Conservation (phyloP, 2,888 invertebrate genomes). For the Pyrrhia umbra region DNA sequence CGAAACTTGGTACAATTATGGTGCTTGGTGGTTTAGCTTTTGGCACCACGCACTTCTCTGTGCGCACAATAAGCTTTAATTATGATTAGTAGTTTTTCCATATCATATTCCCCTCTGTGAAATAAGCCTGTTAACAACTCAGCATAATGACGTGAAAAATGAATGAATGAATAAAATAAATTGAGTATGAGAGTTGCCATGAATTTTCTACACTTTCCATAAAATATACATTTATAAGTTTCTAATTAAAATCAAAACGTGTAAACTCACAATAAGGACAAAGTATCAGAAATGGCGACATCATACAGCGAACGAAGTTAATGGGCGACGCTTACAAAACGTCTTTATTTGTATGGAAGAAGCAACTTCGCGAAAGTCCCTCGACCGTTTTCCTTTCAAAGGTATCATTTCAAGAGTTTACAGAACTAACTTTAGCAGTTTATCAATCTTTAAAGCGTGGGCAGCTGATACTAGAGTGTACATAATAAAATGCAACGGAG, state of each 20-base stretch:
- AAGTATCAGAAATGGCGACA: conserved; percentile 59
- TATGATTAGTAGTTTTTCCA: too few relatives aligned
- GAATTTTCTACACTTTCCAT: neutral
- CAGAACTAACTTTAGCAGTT: conserved; percentile 67
- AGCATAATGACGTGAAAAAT: too few relatives aligned
- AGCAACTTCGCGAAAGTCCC: conserved; percentile 60
- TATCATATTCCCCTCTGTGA: too few relatives aligned
- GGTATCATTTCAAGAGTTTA: conserved; percentile 71
- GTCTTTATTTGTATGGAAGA: conserved; percentile 72
- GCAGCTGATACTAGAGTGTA: conserved; percentile 30
- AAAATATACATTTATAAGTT: conserved; percentile 28
- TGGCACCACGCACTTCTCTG: too few relatives aligned
- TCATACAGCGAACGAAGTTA: conserved; percentile 59
- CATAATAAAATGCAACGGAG: conserved; percentile 47
- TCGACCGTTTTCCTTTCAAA: conserved; percentile 64
- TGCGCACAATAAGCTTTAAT: too few relatives aligned
- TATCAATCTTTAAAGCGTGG: conserved; percentile 71
- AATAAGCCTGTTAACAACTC: too few relatives aligned
- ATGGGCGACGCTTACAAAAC: conserved; percentile 65
- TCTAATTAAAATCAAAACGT: conserved; percentile 58
- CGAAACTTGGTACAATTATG: too few relatives aligned
- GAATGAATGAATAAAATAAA: neutral
- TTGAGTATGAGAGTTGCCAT: neutral
- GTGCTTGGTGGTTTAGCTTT: too few relatives aligned
- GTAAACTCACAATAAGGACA: conserved; percentile 58